Evolutionary conservation across 2,113 vertebrate species (phyloP).

Genomic region (Odontesthes bonariensis): DNA sequence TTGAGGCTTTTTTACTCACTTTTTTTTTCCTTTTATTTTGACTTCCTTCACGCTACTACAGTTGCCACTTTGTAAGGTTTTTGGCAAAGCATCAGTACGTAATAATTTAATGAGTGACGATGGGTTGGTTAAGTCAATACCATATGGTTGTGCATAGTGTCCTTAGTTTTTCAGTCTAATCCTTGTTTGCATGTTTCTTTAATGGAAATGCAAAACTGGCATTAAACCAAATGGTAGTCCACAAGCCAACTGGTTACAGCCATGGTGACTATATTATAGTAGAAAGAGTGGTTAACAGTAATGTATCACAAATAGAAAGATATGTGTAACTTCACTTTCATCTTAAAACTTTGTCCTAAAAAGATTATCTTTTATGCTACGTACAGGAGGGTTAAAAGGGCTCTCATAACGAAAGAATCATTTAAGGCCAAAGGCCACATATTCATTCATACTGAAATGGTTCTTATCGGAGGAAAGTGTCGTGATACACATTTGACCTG

Average conservation of each 20-base stretch:
- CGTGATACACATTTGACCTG: conserved; percentile 60
- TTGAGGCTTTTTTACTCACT: no score
- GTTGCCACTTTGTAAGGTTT: no score
- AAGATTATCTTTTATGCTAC: no score
- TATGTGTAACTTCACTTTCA: not conserved
- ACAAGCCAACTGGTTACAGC: not conserved
- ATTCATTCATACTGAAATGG: conserved; percentile 61
- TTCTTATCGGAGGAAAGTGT: conserved; percentile 63
- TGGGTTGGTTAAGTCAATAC: not conserved
- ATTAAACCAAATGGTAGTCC: not conserved
- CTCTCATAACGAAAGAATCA: conserved; percentile 18
- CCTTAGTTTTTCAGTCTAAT: no score
- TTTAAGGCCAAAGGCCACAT: conserved; percentile 52
- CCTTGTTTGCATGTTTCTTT: no score
- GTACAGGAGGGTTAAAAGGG: not conserved
- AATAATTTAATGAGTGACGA: not conserved
- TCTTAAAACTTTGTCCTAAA: not conserved
- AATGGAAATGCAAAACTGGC: not conserved
- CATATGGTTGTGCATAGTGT: no score
- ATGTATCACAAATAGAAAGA: not conserved
- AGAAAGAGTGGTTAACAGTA: no score
- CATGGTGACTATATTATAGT: not conserved
- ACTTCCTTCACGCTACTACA: no score
- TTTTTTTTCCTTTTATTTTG: no score
- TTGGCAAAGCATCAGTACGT: no score